Evolutionary conservation across 2,113 vertebrate genomes (phyloP).

Genomic region (Amphiprion ocellaris): DNA sequence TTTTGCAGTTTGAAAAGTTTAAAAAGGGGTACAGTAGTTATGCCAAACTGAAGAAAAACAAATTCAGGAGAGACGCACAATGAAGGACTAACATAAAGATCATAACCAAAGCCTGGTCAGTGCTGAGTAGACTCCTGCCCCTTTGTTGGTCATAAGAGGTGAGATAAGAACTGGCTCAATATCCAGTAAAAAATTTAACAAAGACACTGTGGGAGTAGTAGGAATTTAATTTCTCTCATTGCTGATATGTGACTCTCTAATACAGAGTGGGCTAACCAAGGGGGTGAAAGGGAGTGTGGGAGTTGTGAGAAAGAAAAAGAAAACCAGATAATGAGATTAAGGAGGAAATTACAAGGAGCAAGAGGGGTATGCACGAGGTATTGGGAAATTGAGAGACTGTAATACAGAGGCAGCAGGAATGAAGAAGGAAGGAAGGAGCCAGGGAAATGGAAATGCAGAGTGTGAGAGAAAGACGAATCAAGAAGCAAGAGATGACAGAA

Average conservation of each 20-base stretch:
- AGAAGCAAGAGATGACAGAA: conserved; percentile 29
- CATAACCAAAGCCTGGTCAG: conserved; percentile 12
- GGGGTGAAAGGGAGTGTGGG: conserved; percentile 57
- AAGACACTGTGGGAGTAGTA: conserved; percentile 53
- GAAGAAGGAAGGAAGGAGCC: conserved; percentile 41
- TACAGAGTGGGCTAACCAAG: conserved; percentile 63
- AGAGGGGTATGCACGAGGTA: conserved; percentile 57
- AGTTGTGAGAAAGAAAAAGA: conserved; percentile 46
- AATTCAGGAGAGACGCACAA: background rate
- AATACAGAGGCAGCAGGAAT: conserved; percentile 50
- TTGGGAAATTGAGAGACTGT: conserved; percentile 49
- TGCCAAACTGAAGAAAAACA: conserved; percentile 11
- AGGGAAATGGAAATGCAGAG: conserved; percentile 60
- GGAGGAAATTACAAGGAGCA: conserved; percentile 77
- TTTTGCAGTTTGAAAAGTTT: conserved; percentile 1
- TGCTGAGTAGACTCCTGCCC: conserved; percentile 24
- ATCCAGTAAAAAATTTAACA: conserved; percentile 63
- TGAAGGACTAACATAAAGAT: conserved; percentile 25
- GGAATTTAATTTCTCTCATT: conserved; percentile 70
- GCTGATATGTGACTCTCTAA: conserved; percentile 66
- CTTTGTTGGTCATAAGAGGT: conserved; percentile 33
- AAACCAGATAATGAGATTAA: conserved; percentile 78
- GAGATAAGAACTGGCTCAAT: conserved; percentile 56
- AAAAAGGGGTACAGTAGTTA: background rate
- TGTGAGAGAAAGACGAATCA: conserved; percentile 34